A percentile compares a stretch with the other conserved stretches of the same genome.
Evolutionary conservation across 1,140 invertebrate species (phyloP).

Genomic region (Drosophila paulistorum): DNA sequence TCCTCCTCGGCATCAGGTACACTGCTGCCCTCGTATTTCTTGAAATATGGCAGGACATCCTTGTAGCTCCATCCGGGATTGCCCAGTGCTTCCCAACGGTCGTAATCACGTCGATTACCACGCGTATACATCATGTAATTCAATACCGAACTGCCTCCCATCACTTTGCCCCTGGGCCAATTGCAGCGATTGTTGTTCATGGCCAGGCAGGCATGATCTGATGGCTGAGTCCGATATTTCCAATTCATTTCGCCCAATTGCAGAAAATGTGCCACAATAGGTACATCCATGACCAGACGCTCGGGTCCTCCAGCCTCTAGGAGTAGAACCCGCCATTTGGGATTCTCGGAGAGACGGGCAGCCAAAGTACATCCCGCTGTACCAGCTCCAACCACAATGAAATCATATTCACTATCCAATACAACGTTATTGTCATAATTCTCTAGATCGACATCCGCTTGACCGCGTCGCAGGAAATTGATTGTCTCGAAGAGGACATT

Average conservation of each 20-base stretch:
- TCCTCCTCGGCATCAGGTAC: constrained; percentile 84
- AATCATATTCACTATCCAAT: constrained; percentile 84
- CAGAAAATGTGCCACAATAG: constrained; percentile 86
- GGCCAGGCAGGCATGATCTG: constrained; percentile 81
- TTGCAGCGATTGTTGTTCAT: constrained; percentile 86
- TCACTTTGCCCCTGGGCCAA: constrained; percentile 90
- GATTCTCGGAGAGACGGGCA: constrained; percentile 86
- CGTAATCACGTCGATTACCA: constrained; percentile 89
- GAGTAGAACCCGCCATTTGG: constrained; percentile 86
- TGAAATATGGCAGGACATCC: constrained; percentile 92
- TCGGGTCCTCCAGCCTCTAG: constrained; percentile 88
- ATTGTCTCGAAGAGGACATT: constrained; percentile 75
- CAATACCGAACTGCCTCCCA: constrained; percentile 93
- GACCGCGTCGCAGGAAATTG: constrained; percentile 69
- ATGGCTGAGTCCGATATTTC: constrained; percentile 87
- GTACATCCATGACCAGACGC: constrained; percentile 87
- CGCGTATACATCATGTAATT: constrained; percentile 97
- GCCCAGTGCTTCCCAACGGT: constrained; percentile 90
- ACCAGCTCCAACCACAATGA: constrained; percentile 89
- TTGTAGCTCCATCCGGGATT: constrained; percentile 93
- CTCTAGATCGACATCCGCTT: constrained; percentile 58
- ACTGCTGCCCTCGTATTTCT: constrained; percentile 89
- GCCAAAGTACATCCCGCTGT: constrained; percentile 89
- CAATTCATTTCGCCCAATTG: constrained; percentile 87
- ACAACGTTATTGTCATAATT: constrained; percentile 77